These are phyloP conservation scores for Diadegma fenestrale DNA, from an alignment of 2,888 invertebrate species.

Conservation along the genomic window DNA sequence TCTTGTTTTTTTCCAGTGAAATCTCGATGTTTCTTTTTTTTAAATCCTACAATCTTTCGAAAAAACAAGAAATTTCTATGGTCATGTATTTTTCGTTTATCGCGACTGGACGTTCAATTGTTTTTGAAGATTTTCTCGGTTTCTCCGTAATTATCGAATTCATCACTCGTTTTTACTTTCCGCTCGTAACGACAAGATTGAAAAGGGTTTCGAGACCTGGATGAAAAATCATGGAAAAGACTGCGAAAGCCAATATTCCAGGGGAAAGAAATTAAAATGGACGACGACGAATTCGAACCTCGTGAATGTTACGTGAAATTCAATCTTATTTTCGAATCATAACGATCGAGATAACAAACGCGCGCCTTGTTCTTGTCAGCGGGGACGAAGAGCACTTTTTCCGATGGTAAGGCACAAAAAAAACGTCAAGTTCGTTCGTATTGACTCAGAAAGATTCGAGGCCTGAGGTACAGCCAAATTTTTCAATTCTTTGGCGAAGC, in stretches of 20 bases:
- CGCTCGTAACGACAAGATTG: background rate
- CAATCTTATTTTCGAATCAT: background rate
- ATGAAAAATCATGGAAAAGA: background rate
- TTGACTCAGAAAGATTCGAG: background rate
- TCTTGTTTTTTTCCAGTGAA: conserved; percentile 13
- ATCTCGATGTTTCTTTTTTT: background rate
- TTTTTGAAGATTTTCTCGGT: background rate
- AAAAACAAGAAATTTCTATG: background rate
- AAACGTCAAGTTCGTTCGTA: background rate
- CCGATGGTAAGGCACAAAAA: background rate
- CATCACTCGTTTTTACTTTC: background rate
- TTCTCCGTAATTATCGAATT: background rate
- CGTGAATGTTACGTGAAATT: background rate
- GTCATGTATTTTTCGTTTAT: background rate
- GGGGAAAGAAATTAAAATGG: background rate
- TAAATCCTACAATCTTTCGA: background rate
- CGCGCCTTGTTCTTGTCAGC: background rate
- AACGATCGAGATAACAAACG: background rate
- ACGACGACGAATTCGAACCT: background rate
- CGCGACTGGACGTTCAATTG: background rate
- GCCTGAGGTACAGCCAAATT: background rate
- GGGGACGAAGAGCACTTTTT: background rate
- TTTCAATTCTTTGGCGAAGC: conserved; percentile 2
- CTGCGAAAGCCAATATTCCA: background rate
- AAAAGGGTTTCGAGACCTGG: background rate